Percentiles rank a stretch among this genome's conserved stretches.
phyloP scores from a whole-genome alignment of 2,797 vertebrate genomes.

The Myotis pilosus region DNA sequence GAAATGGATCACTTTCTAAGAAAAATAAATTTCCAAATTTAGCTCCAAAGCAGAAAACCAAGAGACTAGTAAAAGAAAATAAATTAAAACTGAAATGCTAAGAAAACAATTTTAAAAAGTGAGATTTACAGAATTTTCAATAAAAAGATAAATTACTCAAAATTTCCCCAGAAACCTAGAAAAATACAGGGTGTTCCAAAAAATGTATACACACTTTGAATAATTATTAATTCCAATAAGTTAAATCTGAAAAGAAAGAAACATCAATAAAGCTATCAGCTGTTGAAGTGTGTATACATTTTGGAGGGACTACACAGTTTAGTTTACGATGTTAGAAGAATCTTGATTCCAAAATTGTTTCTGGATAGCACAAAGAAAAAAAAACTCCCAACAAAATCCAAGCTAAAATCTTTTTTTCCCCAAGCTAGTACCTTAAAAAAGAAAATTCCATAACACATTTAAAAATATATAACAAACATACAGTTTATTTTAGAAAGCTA shows the following conservation, averaged over 20 bases:
- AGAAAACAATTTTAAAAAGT: background rate
- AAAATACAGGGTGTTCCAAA: too few relatives aligned
- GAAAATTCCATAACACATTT: background rate
- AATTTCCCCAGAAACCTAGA: too few relatives aligned
- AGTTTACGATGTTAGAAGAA: background rate
- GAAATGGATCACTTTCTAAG: background rate
- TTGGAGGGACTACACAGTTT: background rate
- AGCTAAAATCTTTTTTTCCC: background rate
- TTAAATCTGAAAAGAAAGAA: background rate
- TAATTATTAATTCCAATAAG: too few relatives aligned
- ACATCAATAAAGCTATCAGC: background rate
- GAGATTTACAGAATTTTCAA: conserved; percentile 6
- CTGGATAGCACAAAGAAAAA: background rate
- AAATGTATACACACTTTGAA: too few relatives aligned
- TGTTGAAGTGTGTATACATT: background rate
- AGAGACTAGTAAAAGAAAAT: background rate
- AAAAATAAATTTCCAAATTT: conserved; percentile 22
- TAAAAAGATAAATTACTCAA: background rate
- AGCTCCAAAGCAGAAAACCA: conserved; percentile 8
- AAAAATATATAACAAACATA: background rate
- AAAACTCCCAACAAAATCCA: background rate
- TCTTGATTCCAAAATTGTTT: background rate
- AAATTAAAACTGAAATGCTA: background rate
- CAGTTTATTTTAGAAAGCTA: background rate
- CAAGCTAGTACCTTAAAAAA: background rate